Percentiles rank a stretch among this genome's conserved stretches.
Conservation (phyloP, 2,797 vertebrate genomes). For the Lindbergichthys nudifrons region DNA sequence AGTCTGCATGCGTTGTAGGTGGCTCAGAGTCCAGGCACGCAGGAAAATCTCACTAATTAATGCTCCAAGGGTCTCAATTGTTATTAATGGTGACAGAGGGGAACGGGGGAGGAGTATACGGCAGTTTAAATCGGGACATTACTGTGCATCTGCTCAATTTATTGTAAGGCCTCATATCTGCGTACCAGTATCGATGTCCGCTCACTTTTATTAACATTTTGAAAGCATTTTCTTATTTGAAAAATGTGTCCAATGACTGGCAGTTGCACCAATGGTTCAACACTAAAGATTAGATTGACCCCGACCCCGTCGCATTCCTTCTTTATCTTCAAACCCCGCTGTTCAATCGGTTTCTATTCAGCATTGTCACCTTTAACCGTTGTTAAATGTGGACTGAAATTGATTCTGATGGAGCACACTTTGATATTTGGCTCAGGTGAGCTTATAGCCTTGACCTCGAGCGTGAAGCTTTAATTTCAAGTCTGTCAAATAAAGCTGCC, state of each 20-base stretch:
- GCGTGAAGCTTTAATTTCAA: slow-evolving; percentile 43
- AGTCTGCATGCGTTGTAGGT: slow-evolving; percentile 74
- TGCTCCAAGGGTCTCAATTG: slow-evolving; percentile 91
- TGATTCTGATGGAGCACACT: slow-evolving; percentile 57
- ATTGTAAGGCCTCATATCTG: slow-evolving; percentile 22
- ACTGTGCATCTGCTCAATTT: slow-evolving; percentile 31
- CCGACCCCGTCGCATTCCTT: slow-evolving; percentile 19
- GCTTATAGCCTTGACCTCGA: slow-evolving; percentile 34
- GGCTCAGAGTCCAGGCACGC: slow-evolving; percentile 78
- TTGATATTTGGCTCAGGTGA: slow-evolving; percentile 60
- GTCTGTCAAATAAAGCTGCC: slow-evolving; percentile 48
- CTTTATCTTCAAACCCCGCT: slow-evolving; percentile 39
- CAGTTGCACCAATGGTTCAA: slow-evolving; percentile 15
- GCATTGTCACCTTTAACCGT: slow-evolving; percentile 28
- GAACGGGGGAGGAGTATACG: slow-evolving; percentile 43
- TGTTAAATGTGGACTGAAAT: slow-evolving; percentile 49
- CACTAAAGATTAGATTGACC: slow-evolving; percentile 47
- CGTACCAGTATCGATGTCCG: neutral
- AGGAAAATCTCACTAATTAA: slow-evolving; percentile 90
- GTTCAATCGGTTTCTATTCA: slow-evolving; percentile 48
- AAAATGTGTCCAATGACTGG: slow-evolving; percentile 21
- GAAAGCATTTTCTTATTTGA: neutral
- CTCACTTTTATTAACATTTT: slow-evolving; percentile 12
- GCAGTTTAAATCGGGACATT: slow-evolving; percentile 67
- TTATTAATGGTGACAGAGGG: slow-evolving; percentile 90